Base-by-base conservation (phyloP, 2,888 invertebrate species). In the Hydrotaea cyrtoneurina region DNA sequence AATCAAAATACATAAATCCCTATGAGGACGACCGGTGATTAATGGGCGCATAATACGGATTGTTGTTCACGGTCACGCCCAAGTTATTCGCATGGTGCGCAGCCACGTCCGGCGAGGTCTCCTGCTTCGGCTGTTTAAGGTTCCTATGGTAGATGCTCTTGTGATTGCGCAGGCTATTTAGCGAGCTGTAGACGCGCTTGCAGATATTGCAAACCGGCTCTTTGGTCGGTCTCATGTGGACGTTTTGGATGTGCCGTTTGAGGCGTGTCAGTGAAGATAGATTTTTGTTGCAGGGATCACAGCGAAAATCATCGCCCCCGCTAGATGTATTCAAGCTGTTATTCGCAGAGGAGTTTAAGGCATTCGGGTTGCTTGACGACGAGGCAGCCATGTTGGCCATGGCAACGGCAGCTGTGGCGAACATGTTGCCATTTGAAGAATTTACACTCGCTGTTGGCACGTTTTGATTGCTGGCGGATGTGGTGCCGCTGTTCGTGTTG, bases 151-250 rank as follows among this genome's bases (percentile, higher is more conserved):
- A 97, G 94, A 97, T 97, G 93, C 97, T 97, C 95, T 97, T 97
- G 94, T 97, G 97, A 94, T 97, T 97, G 93, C 97, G 94, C 91
- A 97, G 95, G 92, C 96, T 97, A 94, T 97, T 97, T 91, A 97
- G 94, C 92, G 97, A 97, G 94, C 97, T 96, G 94, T 97, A 97
- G 89, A 97, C 97, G 92, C 97, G 96, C 93, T 97, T 96, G 94
- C 97, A 97, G 93, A 97, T 96, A 94, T 96, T 97, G 94, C 97
- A 97, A 92, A 97, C 96, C 88, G 97, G 97, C 94, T 96, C 96
- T 94, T 97, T 95, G 93, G 96, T 96, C 90, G 97, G 97, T 91
- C 96, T 94, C 95, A 96, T 96, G 94, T 97, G 97, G 91, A 97
- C 97, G 94, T 97, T 97, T 94, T 97, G 97, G 94, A 96, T 97